Base-by-base conservation (phyloP, 2,797 vertebrate species). In the Halcyon chelicuti region DNA sequence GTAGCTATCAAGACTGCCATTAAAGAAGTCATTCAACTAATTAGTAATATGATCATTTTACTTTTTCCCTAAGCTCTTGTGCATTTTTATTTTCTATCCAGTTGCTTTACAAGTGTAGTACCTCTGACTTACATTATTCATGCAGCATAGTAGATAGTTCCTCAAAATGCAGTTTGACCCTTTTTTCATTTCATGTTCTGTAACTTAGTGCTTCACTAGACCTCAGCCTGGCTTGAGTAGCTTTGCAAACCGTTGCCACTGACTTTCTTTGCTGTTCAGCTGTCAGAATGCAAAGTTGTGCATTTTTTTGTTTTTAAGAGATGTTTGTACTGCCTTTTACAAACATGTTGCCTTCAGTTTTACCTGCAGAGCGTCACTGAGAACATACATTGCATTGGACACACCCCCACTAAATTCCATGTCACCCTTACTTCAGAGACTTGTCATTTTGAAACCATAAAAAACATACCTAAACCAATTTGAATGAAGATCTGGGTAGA, bases 301-400 rank as follows among this genome's bases (percentile, higher is more conserved):
- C 37, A 3, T 58, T 68, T 68, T 1, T 29, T 17, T 44, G 15
- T 60, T 46, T 62, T 47, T 14, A 23, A 33, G 16, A 29, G 31
- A 22, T 37, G 4, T 33, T 74, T 44, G 5, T 83, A 17, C 12
- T 49, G 23, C 15, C 3, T 70, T 39, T 75, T 47, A 47, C 54
- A 54, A 70, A 17, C 51, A 13, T 7, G 3, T 33, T 73, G 26
- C 22, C 12, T 67, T 81, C 42, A 66, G 16, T 71, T 92, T 66
- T 57, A 66, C 18, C 15, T 73, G 0, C 19, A 31, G 21, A 9
- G 10, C 37, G 22, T 47, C 26, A 28, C 6, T 31, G 46, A 44
- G 8, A 29, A 23, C 0, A 0, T 47, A 54, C 19, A 5, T 57
- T 29, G 20, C 62, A 28, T 57, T 60, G 63, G 71, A 58, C 12